A percentile compares a stretch with the other conserved stretches of the same genome.
phyloP scores from a whole-genome alignment of 2,797 vertebrate species.

The Peromyscus eremicus region DNA sequence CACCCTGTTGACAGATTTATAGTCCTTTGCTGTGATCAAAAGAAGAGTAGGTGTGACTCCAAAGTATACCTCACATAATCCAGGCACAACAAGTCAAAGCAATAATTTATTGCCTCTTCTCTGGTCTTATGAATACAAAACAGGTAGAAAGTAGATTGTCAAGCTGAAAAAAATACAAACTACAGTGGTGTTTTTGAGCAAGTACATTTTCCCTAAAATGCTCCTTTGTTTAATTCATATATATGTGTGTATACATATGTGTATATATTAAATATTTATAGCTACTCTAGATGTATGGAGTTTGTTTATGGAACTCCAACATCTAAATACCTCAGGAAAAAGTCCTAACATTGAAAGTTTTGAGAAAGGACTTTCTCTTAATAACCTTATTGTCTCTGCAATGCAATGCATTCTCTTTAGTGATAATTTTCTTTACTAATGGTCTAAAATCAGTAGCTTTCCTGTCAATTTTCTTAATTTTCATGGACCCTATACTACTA shows the following conservation, averaged over 20 bases:
- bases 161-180: constrained; percentile 12
- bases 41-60: constrained; percentile 51
- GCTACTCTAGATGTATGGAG: constrained; percentile 37
- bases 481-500: background rate
- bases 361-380: constrained; percentile 37
- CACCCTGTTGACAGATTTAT: constrained; percentile 73
- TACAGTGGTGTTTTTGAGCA: background rate
- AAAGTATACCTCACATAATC: constrained; percentile 50
- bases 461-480: constrained; percentile 61
- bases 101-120: constrained; percentile 52
- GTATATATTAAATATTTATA: constrained; percentile 15
- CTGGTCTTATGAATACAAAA: constrained; percentile 53
- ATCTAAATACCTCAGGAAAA: constrained; percentile 58
- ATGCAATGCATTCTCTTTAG: constrained; percentile 52
- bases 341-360: constrained; percentile 28
- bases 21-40: constrained; percentile 65
- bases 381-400: background rate
- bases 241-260: background rate
- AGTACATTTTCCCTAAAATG: constrained; percentile 15
- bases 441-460: constrained; percentile 48
- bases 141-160: constrained; percentile 36
- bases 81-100: background rate
- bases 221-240: constrained; percentile 41
- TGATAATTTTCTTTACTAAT: constrained; percentile 64
- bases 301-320: constrained; percentile 55